Evolutionary conservation across 2,797 vertebrate species (phyloP).

Genomic region (Mus caroli): DNA sequence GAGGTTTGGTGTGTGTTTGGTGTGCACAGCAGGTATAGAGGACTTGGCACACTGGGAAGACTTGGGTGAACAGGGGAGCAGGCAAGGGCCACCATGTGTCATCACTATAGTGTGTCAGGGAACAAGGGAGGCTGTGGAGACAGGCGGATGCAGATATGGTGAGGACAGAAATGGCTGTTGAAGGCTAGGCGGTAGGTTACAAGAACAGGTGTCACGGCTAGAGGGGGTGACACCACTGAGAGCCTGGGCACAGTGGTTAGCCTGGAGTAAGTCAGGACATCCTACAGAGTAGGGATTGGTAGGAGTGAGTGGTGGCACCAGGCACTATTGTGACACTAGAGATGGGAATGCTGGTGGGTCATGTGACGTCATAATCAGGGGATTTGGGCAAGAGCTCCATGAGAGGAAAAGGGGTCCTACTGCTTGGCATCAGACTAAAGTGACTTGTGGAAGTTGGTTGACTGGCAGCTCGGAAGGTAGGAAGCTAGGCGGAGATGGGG

Average conservation of each 20-base stretch:
- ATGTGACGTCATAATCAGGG: background rate
- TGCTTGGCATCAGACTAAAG: background rate
- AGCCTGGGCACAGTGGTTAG: background rate
- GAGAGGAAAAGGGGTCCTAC: too few relatives aligned
- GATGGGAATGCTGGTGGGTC: background rate
- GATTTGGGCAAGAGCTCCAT: background rate
- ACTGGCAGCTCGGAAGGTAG: background rate
- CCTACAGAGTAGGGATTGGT: background rate
- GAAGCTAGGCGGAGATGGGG: background rate
- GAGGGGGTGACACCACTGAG: too few relatives aligned
- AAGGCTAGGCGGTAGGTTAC: background rate
- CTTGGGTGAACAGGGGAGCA: background rate
- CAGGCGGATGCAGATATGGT: background rate
- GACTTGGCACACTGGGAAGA: background rate
- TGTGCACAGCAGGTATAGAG: background rate
- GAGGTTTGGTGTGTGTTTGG: background rate
- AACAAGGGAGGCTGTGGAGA: background rate
- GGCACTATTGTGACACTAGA: background rate
- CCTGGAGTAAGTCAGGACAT: background rate
- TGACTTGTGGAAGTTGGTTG: background rate
- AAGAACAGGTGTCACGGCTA: background rate
- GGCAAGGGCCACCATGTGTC: background rate
- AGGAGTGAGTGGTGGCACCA: background rate
- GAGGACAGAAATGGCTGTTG: too few relatives aligned
- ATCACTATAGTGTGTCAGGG: background rate